A percentile compares a stretch with the other conserved stretches of the same genome.
These are phyloP conservation scores for Mastomys coucha DNA, from an alignment of 2,113 vertebrate genomes.

Conservation along the genomic window DNA sequence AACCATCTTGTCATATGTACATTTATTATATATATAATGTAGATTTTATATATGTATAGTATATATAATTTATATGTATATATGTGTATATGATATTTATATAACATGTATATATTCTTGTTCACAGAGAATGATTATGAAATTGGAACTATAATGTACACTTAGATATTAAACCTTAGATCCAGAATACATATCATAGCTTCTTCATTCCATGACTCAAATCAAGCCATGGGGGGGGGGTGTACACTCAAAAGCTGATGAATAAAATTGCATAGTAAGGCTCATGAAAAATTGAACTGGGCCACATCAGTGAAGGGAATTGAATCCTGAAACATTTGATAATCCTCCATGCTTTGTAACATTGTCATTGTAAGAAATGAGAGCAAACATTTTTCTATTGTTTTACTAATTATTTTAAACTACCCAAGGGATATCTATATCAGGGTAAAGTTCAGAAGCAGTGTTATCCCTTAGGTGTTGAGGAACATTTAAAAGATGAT, in stretches of 20 bases:
- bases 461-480: too few relatives aligned
- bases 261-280: background rate
- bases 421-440: too few relatives aligned
- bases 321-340: background rate
- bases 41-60: too few relatives aligned
- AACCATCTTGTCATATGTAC: background rate
- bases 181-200: too few relatives aligned
- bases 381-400: background rate
- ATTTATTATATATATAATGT: too few relatives aligned
- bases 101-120: background rate
- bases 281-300: background rate
- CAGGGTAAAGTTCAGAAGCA: background rate
- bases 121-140: background rate
- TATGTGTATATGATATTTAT: too few relatives aligned
- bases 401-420: background rate
- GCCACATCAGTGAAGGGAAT: background rate
- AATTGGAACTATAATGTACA: background rate
- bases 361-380: background rate
- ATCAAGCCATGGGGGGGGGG: fast-evolving
- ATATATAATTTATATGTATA: too few relatives aligned
- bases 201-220: background rate
- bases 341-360: background rate
- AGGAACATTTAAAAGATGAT: background rate
- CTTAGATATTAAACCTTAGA: background rate
- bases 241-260: background rate